Percentiles rank a stretch among this genome's conserved stretches.
Evolutionary conservation across 1,140 invertebrate species (phyloP).

Genomic region (Drosophila repleta): DNA sequence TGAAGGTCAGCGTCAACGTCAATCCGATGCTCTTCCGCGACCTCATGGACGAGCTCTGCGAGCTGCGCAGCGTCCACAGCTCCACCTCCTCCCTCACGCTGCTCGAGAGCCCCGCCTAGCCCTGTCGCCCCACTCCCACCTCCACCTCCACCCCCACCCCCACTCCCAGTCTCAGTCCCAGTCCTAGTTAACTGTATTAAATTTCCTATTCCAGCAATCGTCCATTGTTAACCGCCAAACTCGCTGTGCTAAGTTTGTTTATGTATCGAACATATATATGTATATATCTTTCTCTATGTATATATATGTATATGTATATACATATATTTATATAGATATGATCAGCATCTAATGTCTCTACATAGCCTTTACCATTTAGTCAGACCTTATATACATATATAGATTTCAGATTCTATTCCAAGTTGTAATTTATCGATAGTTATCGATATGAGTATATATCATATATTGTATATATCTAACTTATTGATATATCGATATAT

Average conservation of each 20-base stretch:
- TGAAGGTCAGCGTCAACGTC: conserved; percentile 88
- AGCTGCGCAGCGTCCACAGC: conserved; percentile 50
- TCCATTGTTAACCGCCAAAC: conserved; percentile 15
- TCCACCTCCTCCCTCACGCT: conserved; percentile 54
- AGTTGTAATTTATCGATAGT: too few species aligned
- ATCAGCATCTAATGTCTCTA: not conserved
- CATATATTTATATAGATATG: not conserved
- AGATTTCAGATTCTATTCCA: conserved; percentile 8
- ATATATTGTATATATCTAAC: too few species aligned
- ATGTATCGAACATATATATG: not conserved
- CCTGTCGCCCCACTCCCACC: too few species aligned
- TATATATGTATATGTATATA: conserved; percentile 7
- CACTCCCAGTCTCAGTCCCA: too few species aligned
- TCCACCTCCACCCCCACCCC: too few species aligned
- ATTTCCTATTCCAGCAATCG: not conserved
- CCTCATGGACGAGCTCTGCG: conserved; percentile 85
- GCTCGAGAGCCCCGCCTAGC: conserved; percentile 54
- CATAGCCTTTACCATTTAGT: not conserved
- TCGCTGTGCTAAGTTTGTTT: conserved; percentile 12
- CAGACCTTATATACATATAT: not conserved
- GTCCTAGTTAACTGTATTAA: not conserved
- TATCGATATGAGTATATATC: too few species aligned
- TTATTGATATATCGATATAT: too few species aligned
- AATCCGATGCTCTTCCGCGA: conserved; percentile 87
- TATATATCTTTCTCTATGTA: not conserved